Evolutionary conservation across 30 jellyfish, hydroid and myxozoan species (phyloP).

Genomic region (Hydractinia symbiolongicarpus): DNA sequence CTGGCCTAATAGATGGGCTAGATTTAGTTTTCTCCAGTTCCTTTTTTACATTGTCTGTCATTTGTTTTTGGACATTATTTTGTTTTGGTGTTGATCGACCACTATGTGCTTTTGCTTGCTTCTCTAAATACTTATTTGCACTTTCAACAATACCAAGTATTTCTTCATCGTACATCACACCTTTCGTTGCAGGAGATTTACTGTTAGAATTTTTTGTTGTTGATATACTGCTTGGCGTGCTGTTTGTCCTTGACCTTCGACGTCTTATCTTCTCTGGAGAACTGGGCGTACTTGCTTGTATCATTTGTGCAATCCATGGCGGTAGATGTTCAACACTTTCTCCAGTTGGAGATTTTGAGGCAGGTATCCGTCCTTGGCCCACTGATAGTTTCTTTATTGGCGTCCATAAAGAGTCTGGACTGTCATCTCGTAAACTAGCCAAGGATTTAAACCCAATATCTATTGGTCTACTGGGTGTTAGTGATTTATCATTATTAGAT

Average conservation of each 20-base stretch:
- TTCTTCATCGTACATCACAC: slow-evolving; percentile 5
- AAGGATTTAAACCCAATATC: too few species aligned
- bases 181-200: background rate
- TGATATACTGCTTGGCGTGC: background rate
- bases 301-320: slow-evolving; percentile 86
- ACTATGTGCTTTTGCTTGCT: slow-evolving; percentile 14
- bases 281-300: slow-evolving; percentile 59
- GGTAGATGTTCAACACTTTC: slow-evolving; percentile 47
- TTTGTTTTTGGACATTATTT: slow-evolving; percentile 12
- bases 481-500: too few species aligned
- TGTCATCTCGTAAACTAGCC: too few species aligned
- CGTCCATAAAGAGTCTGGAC: too few species aligned
- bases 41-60: slow-evolving; percentile 1
- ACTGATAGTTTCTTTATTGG: too few species aligned
- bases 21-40: slow-evolving; percentile 4
- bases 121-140: slow-evolving; percentile 25
- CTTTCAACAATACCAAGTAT: slow-evolving; percentile 34
- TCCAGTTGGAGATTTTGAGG: slow-evolving; percentile 34
- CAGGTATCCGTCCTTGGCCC: background rate
- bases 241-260: background rate
- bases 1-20: slow-evolving; percentile 11
- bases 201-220: background rate
- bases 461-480: too few species aligned
- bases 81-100: slow-evolving; percentile 24
- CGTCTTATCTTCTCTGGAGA: slow-evolving; percentile 52